Percentiles rank a stretch among this genome's conserved stretches.
Evolutionary conservation across 1,140 invertebrate species (phyloP).

Genomic region (Andricus grossulariae): DNA sequence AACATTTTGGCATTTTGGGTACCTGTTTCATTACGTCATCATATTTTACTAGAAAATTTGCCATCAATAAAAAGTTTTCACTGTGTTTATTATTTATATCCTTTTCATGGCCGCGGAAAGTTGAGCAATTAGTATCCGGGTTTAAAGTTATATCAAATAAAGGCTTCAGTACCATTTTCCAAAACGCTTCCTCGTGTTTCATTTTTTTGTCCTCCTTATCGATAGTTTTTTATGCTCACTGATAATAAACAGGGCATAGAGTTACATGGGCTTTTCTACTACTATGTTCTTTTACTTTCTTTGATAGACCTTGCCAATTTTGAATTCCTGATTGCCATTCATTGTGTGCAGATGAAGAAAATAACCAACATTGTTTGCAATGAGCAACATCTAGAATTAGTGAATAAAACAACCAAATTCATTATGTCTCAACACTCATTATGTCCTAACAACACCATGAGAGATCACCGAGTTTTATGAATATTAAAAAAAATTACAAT

Average conservation of each 20-base stretch:
- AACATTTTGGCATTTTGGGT: conserved; percentile 35
- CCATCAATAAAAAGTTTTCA: conserved; percentile 37
- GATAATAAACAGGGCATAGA: conserved; percentile 16
- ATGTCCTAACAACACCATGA: no score
- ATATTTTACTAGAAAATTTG: conserved; percentile 38
- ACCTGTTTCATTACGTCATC: conserved; percentile 33
- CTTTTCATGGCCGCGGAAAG: conserved; percentile 32
- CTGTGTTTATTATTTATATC: conserved; percentile 33
- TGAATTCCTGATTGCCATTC: no score
- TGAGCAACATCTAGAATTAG: no score
- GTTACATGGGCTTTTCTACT: neutral
- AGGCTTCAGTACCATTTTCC: no score
- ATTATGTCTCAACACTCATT: no score
- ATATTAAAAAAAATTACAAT: no score
- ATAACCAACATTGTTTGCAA: conserved; percentile 44
- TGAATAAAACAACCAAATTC: conserved; percentile 43
- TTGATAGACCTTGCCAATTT: no score
- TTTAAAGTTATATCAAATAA: conserved; percentile 38
- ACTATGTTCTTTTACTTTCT: conserved; percentile 41
- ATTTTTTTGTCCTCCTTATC: conserved; percentile 36
- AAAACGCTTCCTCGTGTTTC: conserved; percentile 30
- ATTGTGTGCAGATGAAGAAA: no score
- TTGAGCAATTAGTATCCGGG: conserved; percentile 27
- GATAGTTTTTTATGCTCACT: conserved; percentile 37
- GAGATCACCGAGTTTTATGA: no score